Base-by-base conservation (phyloP, 2,113 vertebrate genomes). In the Eleginops maclovinus region DNA sequence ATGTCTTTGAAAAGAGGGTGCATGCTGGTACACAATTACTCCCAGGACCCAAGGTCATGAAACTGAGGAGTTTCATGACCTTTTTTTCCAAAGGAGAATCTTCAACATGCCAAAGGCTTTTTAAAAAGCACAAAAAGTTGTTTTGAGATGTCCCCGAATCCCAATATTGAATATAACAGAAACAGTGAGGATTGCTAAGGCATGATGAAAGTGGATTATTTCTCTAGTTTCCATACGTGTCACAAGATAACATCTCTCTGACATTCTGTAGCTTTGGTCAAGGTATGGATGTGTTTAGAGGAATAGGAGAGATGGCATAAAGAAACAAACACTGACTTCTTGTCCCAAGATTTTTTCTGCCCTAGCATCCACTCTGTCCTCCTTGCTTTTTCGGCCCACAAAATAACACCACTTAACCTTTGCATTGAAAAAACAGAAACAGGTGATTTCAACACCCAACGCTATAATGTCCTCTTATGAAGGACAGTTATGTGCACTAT, bases 1-100 rank as follows among this genome's bases (percentile, higher is more conserved):
- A 87, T 88, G 61, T 74, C 83, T 90, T 91, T 92, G 69, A 93
- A 90, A 56, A 59, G 28, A 66, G 43, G 24, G 41, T 51, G 60
- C 43, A 8, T 61, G 28, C 44, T 59, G 69, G 43, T 81, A 67
- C 59, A 70, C 72, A 67, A 82, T 75, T 72, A 72, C 73, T 80
- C 62, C 13, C 46, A 49, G 60, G 40, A 78, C 56, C 72, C 14
- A 16, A 49, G 73, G 77, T 79, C 46, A 74, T 24, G 62, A 77
- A 72, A 67, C 51, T 55, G 56, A 69, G 54, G 36, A 61, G 26
- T 22, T 61, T 41, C n/a, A n/a, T n/a, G n/a, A n/a, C n/a, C n/a
- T n/a, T n/a, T 8, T 36, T 78, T 72, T 75, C 46, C 24, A 71
- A 63, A 59, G 84, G 64, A 71, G 62, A 55, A 11, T 75, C 54